These are phyloP conservation scores for Taeniopygia guttata DNA, from an alignment of 2,797 vertebrate species.

Conservation along the genomic window DNA sequence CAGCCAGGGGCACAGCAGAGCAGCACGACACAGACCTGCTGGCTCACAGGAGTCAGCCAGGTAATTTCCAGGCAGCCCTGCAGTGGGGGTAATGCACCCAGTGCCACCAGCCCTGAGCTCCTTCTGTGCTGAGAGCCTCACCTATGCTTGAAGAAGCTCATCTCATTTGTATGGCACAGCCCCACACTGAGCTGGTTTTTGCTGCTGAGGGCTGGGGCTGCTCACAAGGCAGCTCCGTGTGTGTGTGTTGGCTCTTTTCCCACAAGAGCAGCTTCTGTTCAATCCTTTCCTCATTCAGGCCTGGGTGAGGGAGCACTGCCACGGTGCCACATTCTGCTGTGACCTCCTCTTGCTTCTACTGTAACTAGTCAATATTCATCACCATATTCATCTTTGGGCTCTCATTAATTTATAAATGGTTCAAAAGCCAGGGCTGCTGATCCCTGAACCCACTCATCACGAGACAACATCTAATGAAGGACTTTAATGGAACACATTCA, in stretches of 20 bases:
- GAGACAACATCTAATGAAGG: background rate
- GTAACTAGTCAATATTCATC: background rate
- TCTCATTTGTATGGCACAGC: background rate
- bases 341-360: background rate
- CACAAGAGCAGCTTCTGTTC: background rate
- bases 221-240: background rate
- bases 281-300: background rate
- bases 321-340: accelerated
- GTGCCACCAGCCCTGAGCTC: accelerated
- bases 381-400: background rate
- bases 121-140: background rate
- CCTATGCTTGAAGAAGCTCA: accelerated
- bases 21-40: background rate
- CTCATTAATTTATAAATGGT: background rate
- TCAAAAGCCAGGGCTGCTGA: background rate
- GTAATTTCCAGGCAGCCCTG: background rate
- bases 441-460: background rate
- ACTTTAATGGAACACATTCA: background rate
- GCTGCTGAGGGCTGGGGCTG: accelerated
- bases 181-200: background rate
- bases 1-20: background rate
- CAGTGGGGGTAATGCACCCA: background rate
- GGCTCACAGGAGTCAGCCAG: background rate
- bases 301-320: background rate
- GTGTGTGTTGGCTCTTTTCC: background rate